These are phyloP conservation scores for Edolisoma coerulescens DNA, from an alignment of 2,113 vertebrate species.

Conservation along the genomic window DNA sequence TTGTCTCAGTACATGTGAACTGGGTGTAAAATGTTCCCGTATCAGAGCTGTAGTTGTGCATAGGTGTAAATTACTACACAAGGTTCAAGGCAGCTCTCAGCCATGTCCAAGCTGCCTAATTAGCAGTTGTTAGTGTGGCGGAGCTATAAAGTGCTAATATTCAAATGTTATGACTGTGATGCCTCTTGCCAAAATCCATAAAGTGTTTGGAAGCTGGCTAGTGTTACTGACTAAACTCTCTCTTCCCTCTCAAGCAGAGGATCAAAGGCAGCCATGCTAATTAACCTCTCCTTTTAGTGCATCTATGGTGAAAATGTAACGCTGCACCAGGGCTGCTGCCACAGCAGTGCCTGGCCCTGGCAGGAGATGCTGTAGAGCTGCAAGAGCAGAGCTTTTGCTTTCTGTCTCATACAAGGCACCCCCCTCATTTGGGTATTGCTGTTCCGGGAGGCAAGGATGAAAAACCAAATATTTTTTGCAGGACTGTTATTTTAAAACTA, in stretches of 20 bases:
- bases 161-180: conserved; percentile 66
- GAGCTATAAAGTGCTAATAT: conserved; percentile 62
- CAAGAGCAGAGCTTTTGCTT: not conserved
- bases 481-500: conserved; percentile 1
- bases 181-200: conserved; percentile 67
- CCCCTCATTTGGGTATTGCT: not conserved
- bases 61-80: conserved; percentile 35
- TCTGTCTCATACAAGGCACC: not conserved
- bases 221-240: conserved; percentile 30
- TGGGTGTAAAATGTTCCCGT: conserved; percentile 4
- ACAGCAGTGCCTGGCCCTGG: not conserved
- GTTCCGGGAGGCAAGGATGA: not conserved
- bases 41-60: not conserved
- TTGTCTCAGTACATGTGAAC: not conserved
- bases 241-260: conserved; percentile 43
- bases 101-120: conserved; percentile 46
- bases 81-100: not conserved
- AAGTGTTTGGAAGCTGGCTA: conserved; percentile 50
- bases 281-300: conserved; percentile 13
- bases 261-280: conserved; percentile 44
- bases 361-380: not conserved
- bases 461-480: not conserved
- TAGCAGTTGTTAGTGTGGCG: conserved; percentile 59
- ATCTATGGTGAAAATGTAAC: not conserved
- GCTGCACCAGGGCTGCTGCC: not conserved